Conservation (phyloP, 2,888 invertebrate species). For the Amphiduros pacificus region DNA sequence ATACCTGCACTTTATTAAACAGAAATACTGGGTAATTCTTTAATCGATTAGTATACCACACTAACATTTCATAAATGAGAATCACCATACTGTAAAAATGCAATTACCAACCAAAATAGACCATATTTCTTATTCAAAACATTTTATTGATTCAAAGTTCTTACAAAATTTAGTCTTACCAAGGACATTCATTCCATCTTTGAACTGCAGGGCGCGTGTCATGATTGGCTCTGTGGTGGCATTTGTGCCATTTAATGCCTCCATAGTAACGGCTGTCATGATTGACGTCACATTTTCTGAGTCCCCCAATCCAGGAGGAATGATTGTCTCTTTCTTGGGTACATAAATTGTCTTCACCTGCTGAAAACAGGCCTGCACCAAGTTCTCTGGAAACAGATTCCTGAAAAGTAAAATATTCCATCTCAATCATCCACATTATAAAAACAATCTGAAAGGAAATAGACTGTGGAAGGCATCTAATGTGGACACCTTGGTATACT, state of each 20-base stretch:
- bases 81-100: no score
- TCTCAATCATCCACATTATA: no score
- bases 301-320: conserved; percentile 1
- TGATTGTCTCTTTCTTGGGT: conserved; percentile 10
- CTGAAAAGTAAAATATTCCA: conserved; percentile 49
- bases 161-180: no score
- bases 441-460: no score
- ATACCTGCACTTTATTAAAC: no score
- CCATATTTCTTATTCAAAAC: no score
- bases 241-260: conserved; percentile 12
- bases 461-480: conserved; percentile 68
- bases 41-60: no score
- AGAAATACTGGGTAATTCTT: no score
- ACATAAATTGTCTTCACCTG: conserved; percentile 65
- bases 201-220: conserved; percentile 29
- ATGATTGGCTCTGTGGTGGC: conserved; percentile 6
- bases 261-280: conserved; percentile 1
- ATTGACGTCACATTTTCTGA: no score
- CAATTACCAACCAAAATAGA: no score
- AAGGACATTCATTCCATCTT: conserved; percentile 70
- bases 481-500: conserved; percentile 61
- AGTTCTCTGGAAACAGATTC: conserved; percentile 68
- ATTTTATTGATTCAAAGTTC: no score
- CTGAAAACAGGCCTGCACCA: conserved; percentile 67
- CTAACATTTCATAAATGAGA: no score